A percentile compares a stretch with the other conserved stretches of the same genome.
These are phyloP conservation scores for Pardosa pseudoannulata DNA, from an alignment of 2,888 invertebrate genomes.

Conservation along the genomic window DNA sequence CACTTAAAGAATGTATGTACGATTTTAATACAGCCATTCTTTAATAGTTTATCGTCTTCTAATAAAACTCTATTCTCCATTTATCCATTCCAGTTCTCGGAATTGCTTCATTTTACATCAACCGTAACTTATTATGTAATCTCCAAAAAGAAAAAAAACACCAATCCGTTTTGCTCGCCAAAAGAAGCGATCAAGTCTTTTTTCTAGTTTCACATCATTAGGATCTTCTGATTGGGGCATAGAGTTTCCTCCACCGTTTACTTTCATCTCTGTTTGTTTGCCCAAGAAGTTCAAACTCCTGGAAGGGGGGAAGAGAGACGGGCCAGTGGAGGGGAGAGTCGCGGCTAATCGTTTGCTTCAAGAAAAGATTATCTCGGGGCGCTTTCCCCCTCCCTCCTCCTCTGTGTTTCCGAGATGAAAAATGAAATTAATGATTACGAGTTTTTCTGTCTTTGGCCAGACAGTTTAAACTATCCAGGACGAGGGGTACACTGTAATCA, in stretches of 20 bases:
- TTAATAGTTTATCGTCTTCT: too few relatives aligned
- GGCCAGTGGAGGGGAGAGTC: slow-evolving; percentile 34
- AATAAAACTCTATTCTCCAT: too few relatives aligned
- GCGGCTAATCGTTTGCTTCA: slow-evolving; percentile 54
- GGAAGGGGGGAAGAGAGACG: neutral
- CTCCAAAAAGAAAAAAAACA: too few relatives aligned
- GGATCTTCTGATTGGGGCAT: slow-evolving; percentile 40
- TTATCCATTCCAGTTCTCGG: too few relatives aligned
- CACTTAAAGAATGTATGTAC: too few relatives aligned
- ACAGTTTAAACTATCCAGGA: too few relatives aligned
- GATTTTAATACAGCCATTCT: too few relatives aligned
- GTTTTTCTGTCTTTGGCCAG: too few relatives aligned
- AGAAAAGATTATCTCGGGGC: slow-evolving; percentile 29
- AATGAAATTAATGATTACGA: slow-evolving; percentile 2
- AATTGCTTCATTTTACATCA: too few relatives aligned
- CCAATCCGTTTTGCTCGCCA: slow-evolving; percentile 14
- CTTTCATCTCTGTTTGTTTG: slow-evolving; percentile 68
- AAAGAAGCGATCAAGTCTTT: slow-evolving; percentile 1
- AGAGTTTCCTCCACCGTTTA: slow-evolving; percentile 63
- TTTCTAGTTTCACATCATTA: neutral
- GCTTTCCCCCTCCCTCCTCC: neutral
- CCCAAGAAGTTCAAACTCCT: slow-evolving; percentile 57
- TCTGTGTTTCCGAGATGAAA: neutral
- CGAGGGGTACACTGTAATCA: too few relatives aligned
- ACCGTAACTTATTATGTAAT: too few relatives aligned